These are phyloP conservation scores for Drosophila aldrichi DNA, from an alignment of 2,888 invertebrate species.

Conservation along the genomic window DNA sequence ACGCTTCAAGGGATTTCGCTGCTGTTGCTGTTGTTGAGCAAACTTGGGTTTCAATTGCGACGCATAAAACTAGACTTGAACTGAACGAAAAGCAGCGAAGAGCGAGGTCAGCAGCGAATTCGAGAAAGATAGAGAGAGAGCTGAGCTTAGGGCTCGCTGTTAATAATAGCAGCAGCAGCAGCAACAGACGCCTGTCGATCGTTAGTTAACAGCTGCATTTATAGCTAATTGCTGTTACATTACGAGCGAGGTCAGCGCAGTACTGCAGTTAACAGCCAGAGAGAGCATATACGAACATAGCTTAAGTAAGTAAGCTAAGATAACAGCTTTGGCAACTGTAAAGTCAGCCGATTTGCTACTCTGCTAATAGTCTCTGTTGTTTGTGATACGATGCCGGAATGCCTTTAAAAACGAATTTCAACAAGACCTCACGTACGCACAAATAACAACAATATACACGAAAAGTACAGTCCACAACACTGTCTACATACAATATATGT, in stretches of 20 bases:
- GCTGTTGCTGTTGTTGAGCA: conserved; percentile 37
- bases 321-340: conserved; percentile 10
- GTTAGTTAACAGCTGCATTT: conserved; percentile 6
- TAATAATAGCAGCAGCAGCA: conserved; percentile 2
- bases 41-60: conserved; percentile 70
- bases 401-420: conserved; percentile 13
- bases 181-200: conserved; percentile 6
- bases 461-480: conserved; percentile 46
- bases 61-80: conserved; percentile 55
- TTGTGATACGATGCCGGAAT: neutral
- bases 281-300: neutral
- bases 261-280: conserved; percentile 4
- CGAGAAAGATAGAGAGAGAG: conserved; percentile 17
- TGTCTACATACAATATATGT: conserved; percentile 17
- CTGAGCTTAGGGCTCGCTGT: conserved; percentile 29
- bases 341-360: neutral
- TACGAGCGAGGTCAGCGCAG: conserved; percentile 5
- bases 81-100: conserved; percentile 43
- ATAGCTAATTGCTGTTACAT: neutral
- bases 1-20: conserved; percentile 75
- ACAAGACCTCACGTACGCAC: conserved; percentile 29
- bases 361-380: conserved; percentile 9
- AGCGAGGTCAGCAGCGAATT: conserved; percentile 43
- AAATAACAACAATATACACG: conserved; percentile 25
- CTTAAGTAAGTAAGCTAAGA: neutral